Conservation (phyloP, 2,113 vertebrate species). For the Alligator sinensis region DNA sequence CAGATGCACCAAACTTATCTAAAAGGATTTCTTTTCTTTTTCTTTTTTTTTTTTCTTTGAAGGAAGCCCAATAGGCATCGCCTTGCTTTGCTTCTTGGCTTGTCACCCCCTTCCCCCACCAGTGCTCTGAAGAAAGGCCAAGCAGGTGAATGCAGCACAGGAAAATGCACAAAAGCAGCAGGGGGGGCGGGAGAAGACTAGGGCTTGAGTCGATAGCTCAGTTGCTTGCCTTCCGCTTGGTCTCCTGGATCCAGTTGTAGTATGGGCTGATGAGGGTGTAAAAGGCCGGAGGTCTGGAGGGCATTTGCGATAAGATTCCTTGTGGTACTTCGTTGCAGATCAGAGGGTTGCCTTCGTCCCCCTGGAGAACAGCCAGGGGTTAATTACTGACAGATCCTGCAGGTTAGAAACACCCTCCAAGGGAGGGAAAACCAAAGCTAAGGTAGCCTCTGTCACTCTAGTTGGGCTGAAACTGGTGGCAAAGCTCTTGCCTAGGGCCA, state of each 20-base stretch:
- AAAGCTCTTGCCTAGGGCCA: neutral
- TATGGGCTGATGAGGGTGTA: constrained; percentile 42
- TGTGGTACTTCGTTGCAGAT: constrained; percentile 56
- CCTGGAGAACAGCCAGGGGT: neutral
- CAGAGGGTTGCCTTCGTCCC: constrained; percentile 12
- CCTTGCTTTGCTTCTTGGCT: neutral
- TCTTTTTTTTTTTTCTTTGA: too few species aligned
- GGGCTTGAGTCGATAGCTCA: neutral
- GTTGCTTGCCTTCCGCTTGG: neutral
- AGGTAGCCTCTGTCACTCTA: neutral
- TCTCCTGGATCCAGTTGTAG: constrained; percentile 11
- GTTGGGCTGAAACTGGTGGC: fast-evolving
- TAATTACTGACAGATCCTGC: neutral
- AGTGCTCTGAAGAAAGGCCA: neutral
- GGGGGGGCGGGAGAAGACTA: neutral
- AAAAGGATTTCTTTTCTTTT: neutral
- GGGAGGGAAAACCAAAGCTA: fast-evolving
- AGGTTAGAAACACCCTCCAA: neutral
- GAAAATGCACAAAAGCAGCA: neutral
- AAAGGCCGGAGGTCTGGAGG: neutral
- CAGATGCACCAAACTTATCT: neutral
- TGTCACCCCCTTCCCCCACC: neutral
- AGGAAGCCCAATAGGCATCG: neutral
- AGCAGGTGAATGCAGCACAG: neutral
- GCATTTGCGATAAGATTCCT: constrained; percentile 62